Conservation (phyloP, 2,797 vertebrate genomes). For the Tenualosa thibaudeaui region DNA sequence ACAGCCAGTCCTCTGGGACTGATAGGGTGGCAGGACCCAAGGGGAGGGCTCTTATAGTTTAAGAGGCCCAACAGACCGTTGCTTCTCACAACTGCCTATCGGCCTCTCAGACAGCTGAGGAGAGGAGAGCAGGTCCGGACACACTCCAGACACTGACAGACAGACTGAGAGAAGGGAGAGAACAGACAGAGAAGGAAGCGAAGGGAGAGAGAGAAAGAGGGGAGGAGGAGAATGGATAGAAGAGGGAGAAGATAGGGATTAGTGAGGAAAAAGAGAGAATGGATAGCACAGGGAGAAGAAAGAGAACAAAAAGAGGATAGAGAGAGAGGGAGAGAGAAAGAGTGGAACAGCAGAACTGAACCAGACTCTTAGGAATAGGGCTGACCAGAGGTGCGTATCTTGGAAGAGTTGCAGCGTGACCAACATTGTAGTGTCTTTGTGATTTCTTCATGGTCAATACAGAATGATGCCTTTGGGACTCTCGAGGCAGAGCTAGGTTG, state of each 20-base stretch:
- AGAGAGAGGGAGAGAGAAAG: neutral
- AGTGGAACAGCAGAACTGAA: neutral
- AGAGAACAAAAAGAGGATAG: neutral
- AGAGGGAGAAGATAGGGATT: neutral
- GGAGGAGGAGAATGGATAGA: conserved; percentile 2
- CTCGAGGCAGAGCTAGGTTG: neutral
- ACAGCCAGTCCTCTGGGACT: neutral
- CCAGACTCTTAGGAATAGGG: neutral
- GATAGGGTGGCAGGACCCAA: neutral
- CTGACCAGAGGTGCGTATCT: neutral
- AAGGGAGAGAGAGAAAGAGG: neutral
- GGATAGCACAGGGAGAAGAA: neutral
- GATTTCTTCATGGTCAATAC: neutral
- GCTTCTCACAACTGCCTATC: neutral
- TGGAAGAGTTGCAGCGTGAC: neutral
- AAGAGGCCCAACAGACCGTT: neutral
- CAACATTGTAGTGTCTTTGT: neutral
- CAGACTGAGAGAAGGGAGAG: neutral
- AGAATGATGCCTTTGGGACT: neutral
- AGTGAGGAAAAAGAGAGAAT: neutral
- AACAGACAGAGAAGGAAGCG: neutral
- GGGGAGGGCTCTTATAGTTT: neutral
- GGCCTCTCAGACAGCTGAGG: neutral
- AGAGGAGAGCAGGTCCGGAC: neutral
- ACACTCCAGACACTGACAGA: conserved; percentile 18